A percentile compares a stretch with the other conserved stretches of the same genome.
Evolutionary conservation across 2,113 vertebrate species (phyloP).

Genomic region (Phalacrocorax brasilianus): DNA sequence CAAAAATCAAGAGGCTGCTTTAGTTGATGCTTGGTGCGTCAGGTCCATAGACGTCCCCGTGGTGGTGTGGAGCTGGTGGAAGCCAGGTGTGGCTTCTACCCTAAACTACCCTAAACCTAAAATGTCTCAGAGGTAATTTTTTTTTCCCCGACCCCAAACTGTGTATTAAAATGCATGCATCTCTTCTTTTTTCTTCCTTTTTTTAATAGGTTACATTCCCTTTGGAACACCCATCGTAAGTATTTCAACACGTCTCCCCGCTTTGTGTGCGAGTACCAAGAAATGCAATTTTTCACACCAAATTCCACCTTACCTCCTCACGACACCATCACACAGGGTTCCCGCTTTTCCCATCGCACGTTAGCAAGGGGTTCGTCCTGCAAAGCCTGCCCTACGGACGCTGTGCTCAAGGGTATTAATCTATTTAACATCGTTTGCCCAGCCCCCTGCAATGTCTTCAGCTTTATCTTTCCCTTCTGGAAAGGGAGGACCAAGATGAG

Average conservation of each 20-base stretch:
- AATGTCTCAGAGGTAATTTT: not conserved
- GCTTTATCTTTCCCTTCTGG: not conserved
- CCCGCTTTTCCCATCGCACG: not conserved
- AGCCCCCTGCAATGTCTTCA: not conserved
- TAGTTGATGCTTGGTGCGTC: not conserved
- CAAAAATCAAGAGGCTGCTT: not conserved
- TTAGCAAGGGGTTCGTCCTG: accelerated
- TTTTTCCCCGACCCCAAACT: not conserved
- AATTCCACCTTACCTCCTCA: not conserved
- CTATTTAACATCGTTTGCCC: accelerated
- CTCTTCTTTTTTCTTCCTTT: not conserved
- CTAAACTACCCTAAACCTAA: not conserved
- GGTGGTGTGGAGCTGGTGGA: not conserved
- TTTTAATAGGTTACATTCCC: slow-evolving; percentile 86
- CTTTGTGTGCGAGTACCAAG: not conserved
- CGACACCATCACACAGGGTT: accelerated
- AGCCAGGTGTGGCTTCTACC: not conserved
- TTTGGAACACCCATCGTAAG: slow-evolving; percentile 94
- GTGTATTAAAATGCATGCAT: accelerated
- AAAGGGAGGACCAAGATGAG: not conserved
- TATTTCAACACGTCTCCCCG: not conserved
- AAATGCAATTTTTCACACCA: not conserved
- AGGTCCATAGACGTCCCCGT: accelerated
- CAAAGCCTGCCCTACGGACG: not conserved
- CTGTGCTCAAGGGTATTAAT: not conserved